Percentiles rank a stretch among this genome's conserved stretches.
phyloP scores from a whole-genome alignment of 2,113 vertebrate species.

The Chaetorhynchus papuensis region DNA sequence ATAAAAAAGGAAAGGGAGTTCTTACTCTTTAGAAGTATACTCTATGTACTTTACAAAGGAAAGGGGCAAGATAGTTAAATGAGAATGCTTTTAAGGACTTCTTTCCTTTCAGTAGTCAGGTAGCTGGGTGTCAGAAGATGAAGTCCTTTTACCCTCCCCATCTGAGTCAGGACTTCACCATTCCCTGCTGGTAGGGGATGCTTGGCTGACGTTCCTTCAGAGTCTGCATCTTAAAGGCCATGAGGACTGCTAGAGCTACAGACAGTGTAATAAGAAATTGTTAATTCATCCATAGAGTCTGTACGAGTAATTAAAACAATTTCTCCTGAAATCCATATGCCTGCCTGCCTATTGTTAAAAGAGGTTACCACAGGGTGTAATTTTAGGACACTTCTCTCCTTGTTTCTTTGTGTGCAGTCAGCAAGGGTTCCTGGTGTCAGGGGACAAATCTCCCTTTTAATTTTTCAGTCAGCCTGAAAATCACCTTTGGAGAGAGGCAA shows the following conservation, averaged over 20 bases:
- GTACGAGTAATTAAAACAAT: background rate
- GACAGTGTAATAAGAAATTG: background rate
- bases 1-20: background rate
- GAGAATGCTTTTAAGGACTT: background rate
- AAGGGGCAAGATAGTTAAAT: background rate
- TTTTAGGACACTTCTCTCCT: background rate
- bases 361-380: background rate
- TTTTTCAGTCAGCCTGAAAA: conserved; percentile 34
- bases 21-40: background rate
- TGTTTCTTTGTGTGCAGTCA: background rate
- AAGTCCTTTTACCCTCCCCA: background rate
- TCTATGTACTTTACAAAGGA: background rate
- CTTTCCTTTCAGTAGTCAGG: background rate
- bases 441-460: conserved; percentile 13
- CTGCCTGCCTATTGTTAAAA: background rate
- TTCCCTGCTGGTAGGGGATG: background rate
- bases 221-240: background rate
- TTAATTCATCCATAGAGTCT: background rate
- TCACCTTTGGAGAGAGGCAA: background rate
- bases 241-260: background rate
- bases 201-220: background rate
- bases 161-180: background rate
- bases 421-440: background rate
- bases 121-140: background rate
- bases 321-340: background rate